Evolutionary conservation across 2,797 vertebrate species (phyloP), one percentile per base, ranked within the genome.

Genomic region (Yasuhikotakia modesta): DNA sequence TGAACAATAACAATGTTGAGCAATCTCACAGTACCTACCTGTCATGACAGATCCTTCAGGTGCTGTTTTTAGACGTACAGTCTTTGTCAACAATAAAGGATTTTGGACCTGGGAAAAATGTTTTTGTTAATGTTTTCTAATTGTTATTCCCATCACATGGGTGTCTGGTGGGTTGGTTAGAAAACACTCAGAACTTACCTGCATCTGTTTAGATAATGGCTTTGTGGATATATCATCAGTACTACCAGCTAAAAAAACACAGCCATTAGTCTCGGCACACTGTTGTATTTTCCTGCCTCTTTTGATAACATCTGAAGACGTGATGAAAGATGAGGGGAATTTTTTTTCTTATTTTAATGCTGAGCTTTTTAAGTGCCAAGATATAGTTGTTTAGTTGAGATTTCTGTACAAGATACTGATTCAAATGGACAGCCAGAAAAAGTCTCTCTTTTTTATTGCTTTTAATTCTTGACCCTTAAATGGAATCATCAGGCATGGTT

Each of bases 31-130:
- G 68, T 71, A 65, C 19, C 68, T 45, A 55, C 76, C 16, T 90
- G 89, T 88, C 39, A 7, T 70, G 83, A 86, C 87, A 83, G 85
- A 88, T 89, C 87, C 84, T 88, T 85, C 81, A 87, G 81, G 80
- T 87, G 81, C 70, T 61, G 73, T 76, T 85, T 88, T 87, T 85
- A 45, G 71, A 72, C 32, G 32, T 84, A 81, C 73, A 70, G 81
- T 84, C 64, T 66, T 48, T 79, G 86, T 84, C 79, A 86, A 87
- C 48, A 87, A 78, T 60, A 60, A 61, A 52, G 50, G 19, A 73
- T 5, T 32, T 68, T 27, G 24, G 24, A 55, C 63, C 58, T 39
- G 65, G 77, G 71, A 58, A 63, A 60, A 32, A n/a, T 10, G 10
- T 45, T 35, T 70, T 3, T 22, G n/a, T 22, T 76, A 1, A 0